Conservation (phyloP, 35 echinoderm and acorn worm genomes). For the Anneissia japonica region DNA sequence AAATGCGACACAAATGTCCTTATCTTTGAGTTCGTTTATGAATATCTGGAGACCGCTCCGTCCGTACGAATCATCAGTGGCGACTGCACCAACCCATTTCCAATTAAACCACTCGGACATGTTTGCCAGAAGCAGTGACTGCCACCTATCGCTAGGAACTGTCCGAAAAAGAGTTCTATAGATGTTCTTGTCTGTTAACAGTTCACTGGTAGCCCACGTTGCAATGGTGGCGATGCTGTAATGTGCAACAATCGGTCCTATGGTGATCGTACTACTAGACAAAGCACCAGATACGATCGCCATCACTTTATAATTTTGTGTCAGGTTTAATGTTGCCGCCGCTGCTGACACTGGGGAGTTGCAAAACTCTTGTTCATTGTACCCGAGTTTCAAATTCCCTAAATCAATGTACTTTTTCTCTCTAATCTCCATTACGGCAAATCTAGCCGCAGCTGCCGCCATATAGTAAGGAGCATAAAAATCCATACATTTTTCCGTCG, state of each 20-base stretch:
- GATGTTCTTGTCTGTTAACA: slow-evolving; percentile 44
- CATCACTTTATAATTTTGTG: neutral
- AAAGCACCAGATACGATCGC: neutral
- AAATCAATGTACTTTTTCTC: neutral
- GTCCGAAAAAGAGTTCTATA: slow-evolving; percentile 68
- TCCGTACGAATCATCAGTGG: slow-evolving; percentile 60
- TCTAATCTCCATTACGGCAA: neutral
- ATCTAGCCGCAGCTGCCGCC: neutral
- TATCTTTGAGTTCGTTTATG: slow-evolving; percentile 6
- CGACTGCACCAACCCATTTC: slow-evolving; percentile 68
- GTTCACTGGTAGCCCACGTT: slow-evolving; percentile 36
- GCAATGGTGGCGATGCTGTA: neutral
- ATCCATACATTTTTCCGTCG: neutral
- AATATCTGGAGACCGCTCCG: slow-evolving; percentile 38
- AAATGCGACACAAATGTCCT: slow-evolving; percentile 51
- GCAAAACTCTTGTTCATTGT: neutral
- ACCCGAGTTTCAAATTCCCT: neutral
- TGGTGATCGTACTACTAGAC: neutral
- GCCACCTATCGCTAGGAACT: slow-evolving; percentile 47
- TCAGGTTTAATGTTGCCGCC: neutral
- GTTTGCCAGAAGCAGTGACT: slow-evolving; percentile 52
- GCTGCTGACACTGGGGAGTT: neutral
- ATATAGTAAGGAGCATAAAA: neutral
- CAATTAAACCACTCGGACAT: slow-evolving; percentile 42
- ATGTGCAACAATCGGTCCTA: neutral